Conservation (phyloP, 2,888 invertebrate species). For the Octonoba sinensis region DNA sequence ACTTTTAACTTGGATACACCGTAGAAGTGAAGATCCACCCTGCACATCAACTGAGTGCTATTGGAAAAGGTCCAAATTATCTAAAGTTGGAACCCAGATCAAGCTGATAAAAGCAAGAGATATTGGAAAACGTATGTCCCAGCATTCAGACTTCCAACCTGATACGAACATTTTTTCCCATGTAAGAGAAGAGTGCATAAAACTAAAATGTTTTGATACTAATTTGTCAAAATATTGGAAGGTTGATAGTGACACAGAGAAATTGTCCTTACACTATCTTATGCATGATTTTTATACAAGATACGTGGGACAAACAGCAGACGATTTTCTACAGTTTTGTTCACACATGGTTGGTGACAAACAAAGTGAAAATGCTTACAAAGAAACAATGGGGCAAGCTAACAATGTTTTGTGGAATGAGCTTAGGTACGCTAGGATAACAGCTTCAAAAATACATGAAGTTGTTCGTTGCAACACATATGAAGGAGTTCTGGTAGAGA, state of each 20-base stretch:
- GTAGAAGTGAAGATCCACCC: constrained; percentile 12
- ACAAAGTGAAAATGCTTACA: background rate
- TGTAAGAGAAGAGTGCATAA: too few species aligned
- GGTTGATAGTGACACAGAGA: too few species aligned
- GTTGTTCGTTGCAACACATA: background rate
- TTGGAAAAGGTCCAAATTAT: constrained; percentile 12
- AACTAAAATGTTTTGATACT: too few species aligned
- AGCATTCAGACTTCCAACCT: too few species aligned
- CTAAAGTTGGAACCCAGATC: background rate
- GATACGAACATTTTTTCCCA: too few species aligned
- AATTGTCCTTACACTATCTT: too few species aligned
- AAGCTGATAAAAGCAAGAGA: background rate
- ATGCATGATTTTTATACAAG: background rate
- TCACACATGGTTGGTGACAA: background rate
- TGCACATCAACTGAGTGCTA: background rate
- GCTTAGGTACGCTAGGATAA: background rate
- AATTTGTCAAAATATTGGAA: too few species aligned
- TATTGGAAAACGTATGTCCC: background rate
- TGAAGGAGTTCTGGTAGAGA: constrained; percentile 1
- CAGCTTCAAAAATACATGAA: constrained; percentile 7
- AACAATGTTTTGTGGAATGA: constrained; percentile 2
- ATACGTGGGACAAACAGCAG: background rate
- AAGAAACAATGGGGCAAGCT: background rate
- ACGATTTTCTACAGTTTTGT: background rate
- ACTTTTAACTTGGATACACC: background rate